Conservation (phyloP, 2,797 vertebrate genomes). For the Gadopsis marmoratus region DNA sequence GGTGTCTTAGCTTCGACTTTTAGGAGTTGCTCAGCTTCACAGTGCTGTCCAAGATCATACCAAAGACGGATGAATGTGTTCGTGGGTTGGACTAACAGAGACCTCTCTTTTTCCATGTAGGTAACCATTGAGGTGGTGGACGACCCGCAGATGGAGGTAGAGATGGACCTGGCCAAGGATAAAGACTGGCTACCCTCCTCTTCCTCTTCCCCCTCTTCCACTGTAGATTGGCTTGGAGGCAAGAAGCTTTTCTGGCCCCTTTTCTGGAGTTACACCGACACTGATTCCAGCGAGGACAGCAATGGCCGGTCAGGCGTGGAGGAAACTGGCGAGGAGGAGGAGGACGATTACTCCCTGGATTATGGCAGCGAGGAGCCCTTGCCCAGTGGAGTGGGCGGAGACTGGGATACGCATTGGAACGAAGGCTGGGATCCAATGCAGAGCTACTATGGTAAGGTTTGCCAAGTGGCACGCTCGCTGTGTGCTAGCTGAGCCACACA, state of each 20-base stretch:
- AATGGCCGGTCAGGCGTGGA: conserved; percentile 81
- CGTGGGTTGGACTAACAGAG: not conserved
- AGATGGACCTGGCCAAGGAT: conserved; percentile 91
- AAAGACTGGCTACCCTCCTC: conserved; percentile 87
- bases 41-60: not conserved
- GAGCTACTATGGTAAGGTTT: conserved; percentile 87
- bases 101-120: conserved; percentile 67
- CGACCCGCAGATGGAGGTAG: conserved; percentile 90
- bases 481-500: conserved; percentile 12
- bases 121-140: conserved; percentile 94
- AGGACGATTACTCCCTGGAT: conserved; percentile 87
- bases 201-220: conserved; percentile 78
- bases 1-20: not conserved
- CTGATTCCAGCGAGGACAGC: conserved; percentile 82
- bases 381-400: conserved; percentile 87
- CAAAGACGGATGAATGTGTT: not conserved
- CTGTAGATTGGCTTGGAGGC: conserved; percentile 88
- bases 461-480: conserved; percentile 39
- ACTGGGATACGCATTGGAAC: conserved; percentile 89
- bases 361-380: conserved; percentile 89
- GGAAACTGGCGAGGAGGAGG: conserved; percentile 80
- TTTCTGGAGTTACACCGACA: conserved; percentile 91
- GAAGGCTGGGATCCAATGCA: conserved; percentile 89
- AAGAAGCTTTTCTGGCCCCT: conserved; percentile 94
- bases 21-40: not conserved